These are phyloP conservation scores for Ochropleura plecta DNA, from an alignment of 2,888 invertebrate species.

Conservation along the genomic window DNA sequence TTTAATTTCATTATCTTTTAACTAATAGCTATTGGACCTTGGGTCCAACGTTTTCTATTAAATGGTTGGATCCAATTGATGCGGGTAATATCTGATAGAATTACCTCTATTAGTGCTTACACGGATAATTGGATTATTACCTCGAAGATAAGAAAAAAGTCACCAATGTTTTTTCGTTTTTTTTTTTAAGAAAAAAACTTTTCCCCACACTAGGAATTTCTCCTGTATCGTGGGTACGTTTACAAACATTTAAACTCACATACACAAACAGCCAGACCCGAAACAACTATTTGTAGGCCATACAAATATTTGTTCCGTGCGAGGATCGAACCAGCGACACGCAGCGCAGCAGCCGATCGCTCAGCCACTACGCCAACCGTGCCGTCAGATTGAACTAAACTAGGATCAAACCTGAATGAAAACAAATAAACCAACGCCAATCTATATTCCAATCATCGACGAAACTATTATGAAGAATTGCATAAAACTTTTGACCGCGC, in stretches of 20 bases:
- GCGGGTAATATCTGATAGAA: slow-evolving; percentile 35
- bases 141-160: neutral
- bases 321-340: too few species aligned
- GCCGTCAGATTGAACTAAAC: neutral
- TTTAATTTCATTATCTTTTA: slow-evolving; percentile 51
- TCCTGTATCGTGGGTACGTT: too few species aligned
- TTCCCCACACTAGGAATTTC: too few species aligned
- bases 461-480: neutral
- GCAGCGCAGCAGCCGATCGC: too few species aligned
- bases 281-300: too few species aligned
- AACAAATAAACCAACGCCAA: neutral
- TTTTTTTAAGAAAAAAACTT: too few species aligned
- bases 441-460: neutral
- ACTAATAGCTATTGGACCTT: slow-evolving; percentile 39
- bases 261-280: too few species aligned
- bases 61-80: slow-evolving; percentile 20
- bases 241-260: too few species aligned
- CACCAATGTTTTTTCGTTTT: slow-evolving; percentile 1
- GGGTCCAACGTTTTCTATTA: slow-evolving; percentile 36
- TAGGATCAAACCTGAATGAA: neutral
- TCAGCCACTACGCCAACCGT: too few species aligned
- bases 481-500: neutral
- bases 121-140: slow-evolving; percentile 31
- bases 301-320: too few species aligned
- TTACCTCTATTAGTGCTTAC: slow-evolving; percentile 43